Evolutionary conservation across 2,888 invertebrate species (phyloP).

Genomic region (Cataglyphis cursor): DNA sequence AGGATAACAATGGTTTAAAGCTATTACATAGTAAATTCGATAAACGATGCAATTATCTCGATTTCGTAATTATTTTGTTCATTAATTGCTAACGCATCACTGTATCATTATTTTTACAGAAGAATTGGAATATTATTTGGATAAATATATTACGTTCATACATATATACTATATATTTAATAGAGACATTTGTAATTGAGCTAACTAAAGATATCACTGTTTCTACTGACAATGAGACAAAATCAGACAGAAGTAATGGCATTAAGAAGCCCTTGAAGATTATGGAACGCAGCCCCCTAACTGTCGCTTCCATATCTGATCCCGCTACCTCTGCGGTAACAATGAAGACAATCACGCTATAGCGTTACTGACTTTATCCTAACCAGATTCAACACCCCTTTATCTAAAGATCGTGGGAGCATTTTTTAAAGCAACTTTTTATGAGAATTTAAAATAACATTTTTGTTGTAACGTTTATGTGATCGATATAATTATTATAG

Average conservation of each 20-base stretch:
- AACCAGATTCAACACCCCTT: slow-evolving; percentile 79
- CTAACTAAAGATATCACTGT: neutral
- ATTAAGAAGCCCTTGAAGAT: slow-evolving; percentile 85
- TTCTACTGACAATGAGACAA: slow-evolving; percentile 57
- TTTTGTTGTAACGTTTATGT: slow-evolving; percentile 37
- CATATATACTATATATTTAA: neutral
- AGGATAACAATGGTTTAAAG: slow-evolving; percentile 19
- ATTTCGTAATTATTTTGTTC: slow-evolving; percentile 8
- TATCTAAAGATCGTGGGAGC: slow-evolving; percentile 32
- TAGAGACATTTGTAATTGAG: slow-evolving; percentile 27
- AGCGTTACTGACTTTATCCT: slow-evolving; percentile 76
- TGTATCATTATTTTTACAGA: neutral
- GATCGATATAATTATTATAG: slow-evolving; percentile 33
- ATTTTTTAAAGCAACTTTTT: slow-evolving; percentile 73
- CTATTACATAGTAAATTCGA: neutral
- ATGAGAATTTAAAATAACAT: slow-evolving; percentile 75
- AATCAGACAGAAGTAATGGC: slow-evolving; percentile 84
- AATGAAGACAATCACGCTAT: slow-evolving; percentile 66
- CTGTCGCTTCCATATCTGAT: slow-evolving; percentile 79
- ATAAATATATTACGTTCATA: neutral
- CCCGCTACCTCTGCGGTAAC: slow-evolving; percentile 61
- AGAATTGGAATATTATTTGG: neutral
- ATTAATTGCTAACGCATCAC: slow-evolving; percentile 18
- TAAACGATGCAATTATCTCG: neutral
- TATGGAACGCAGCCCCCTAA: slow-evolving; percentile 84